Percentiles rank a stretch among this genome's conserved stretches.
Conservation (phyloP, 2,797 vertebrate species). For the Pseudochirops corinnae region DNA sequence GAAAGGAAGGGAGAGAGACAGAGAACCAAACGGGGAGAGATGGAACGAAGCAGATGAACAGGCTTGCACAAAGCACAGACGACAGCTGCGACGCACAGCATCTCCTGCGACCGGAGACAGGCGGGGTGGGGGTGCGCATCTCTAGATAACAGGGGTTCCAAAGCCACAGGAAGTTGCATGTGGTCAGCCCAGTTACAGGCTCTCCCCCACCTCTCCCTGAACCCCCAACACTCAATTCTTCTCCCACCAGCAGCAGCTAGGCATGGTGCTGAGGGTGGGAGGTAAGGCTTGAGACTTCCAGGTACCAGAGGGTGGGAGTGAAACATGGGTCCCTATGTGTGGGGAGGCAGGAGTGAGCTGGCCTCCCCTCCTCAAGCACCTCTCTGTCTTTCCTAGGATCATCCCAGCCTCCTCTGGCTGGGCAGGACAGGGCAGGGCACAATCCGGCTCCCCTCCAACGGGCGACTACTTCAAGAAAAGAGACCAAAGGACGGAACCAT, state of each 20-base stretch:
- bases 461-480: constrained; percentile 74
- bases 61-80: constrained; percentile 93
- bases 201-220: constrained; percentile 36
- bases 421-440: background rate
- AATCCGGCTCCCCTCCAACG: constrained; percentile 55
- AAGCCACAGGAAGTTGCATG: constrained; percentile 3
- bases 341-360: constrained; percentile 72
- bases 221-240: constrained; percentile 5
- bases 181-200: background rate
- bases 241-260: constrained; percentile 41
- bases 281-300: constrained; percentile 81
- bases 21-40: constrained; percentile 82
- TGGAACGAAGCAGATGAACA: constrained; percentile 92
- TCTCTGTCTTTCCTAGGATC: constrained; percentile 56
- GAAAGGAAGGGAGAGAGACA: constrained; percentile 79
- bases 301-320: constrained; percentile 76
- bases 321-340: background rate
- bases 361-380: constrained; percentile 69
- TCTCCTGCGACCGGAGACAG: constrained; percentile 47
- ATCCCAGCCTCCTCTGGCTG: constrained; percentile 63
- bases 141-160: constrained; percentile 17
- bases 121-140: background rate
- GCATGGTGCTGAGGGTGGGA: constrained; percentile 36
- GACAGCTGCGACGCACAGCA: constrained; percentile 81
- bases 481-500: constrained; percentile 84